Base-by-base conservation (phyloP, 37 sponge, comb jelly and placozoan species). In the Spongia lamella region DNA sequence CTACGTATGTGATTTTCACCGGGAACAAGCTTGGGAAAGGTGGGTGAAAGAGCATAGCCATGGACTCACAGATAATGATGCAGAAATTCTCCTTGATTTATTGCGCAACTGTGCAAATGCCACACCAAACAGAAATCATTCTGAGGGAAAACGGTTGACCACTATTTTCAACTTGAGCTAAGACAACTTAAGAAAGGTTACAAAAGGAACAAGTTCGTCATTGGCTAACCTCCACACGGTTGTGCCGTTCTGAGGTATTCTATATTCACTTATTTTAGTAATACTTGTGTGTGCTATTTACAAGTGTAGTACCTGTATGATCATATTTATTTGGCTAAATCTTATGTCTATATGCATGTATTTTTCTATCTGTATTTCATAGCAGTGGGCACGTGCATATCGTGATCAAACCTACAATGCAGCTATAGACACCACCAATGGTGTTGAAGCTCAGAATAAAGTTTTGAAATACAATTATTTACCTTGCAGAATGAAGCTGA, bases 1-100 rank as follows among this genome's bases (percentile, higher is more conserved):
- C n/a, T 79, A 70, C 33, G 30, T 79, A 53, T 79, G 80, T 69
- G 80, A 79, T 27, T 79, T 79, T 36, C 80, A 79, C 51, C 29
- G 71, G 3, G 80, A 79, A 31, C 80, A 79, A 51, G 17, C 32
- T 22, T 79, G 80, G 80, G 70, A 58, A 36, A 61, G 70, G 31
- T 79, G 80, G 80, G 53, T 69, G 11, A 66, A 33, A 25, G 79
- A 69, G 43, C 15, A 69, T 11, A 69, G 50, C 15, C 70, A 69
- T 69, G 70, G 53, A 22, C 53, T 69, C 53, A 32, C 70, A 50
- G 29, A 9, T 50, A 21, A 11, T 5, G 53, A 69, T 35, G 67
- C 39, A 65, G 67, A 65, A 65, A 27, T 35, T 7, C 67, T 65
- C 13, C 37, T 65, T 9, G 53, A 22, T 26, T 24, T 69, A 9